These are phyloP conservation scores for Thamnophis sirtalis DNA, from an alignment of 2,113 vertebrate species.

Conservation along the genomic window DNA sequence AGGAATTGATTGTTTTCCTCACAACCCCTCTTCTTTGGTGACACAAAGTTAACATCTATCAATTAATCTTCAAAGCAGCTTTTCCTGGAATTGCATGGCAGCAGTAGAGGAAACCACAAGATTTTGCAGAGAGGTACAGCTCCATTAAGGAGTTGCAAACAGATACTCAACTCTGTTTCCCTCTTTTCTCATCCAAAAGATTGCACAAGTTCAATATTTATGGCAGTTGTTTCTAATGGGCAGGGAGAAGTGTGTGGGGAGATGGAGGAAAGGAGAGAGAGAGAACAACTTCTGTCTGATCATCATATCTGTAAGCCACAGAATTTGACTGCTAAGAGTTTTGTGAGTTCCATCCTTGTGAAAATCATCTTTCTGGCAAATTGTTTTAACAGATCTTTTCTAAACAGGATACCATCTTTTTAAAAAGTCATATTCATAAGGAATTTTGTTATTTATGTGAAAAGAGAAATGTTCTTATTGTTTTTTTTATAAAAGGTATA, in stretches of 20 bases:
- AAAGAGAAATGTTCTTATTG: background rate
- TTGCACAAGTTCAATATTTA: background rate
- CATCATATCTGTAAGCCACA: background rate
- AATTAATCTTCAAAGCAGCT: background rate
- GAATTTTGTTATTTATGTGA: background rate
- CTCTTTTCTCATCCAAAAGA: background rate
- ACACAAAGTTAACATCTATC: background rate
- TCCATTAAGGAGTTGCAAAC: background rate
- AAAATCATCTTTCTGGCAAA: background rate
- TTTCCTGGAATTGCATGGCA: background rate
- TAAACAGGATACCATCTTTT: background rate
- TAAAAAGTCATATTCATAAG: background rate
- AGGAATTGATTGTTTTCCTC: background rate
- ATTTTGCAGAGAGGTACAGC: background rate
- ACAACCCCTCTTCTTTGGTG: background rate
- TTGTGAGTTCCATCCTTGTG: background rate
- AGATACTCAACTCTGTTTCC: background rate
- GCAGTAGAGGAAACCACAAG: background rate
- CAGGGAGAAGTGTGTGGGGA: background rate
- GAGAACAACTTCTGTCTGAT: background rate
- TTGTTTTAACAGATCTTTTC: background rate
- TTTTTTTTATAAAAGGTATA: background rate
- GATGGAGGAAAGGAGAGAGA: too few relatives aligned
- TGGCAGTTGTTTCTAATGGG: background rate
- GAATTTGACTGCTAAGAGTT: background rate